Base-by-base conservation (phyloP, 37 sponge, comb jelly and placozoan species). In the Axinella damicornis region DNA sequence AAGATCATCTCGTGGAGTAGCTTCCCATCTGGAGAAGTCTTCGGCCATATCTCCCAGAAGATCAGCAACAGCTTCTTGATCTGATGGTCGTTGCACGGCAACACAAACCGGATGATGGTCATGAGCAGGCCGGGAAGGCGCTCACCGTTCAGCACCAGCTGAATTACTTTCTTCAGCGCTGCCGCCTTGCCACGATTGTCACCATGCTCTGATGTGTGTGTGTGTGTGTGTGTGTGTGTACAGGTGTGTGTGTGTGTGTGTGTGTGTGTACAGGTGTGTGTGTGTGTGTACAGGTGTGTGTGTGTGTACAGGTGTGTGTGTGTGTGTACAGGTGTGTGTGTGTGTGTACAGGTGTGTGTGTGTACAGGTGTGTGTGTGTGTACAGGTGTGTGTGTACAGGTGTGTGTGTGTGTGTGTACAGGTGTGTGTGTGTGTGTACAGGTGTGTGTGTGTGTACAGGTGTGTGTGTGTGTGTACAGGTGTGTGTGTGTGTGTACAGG, bases 1-100 rank as follows among this genome's bases (percentile, higher is more conserved):
- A 99, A 89, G 19, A 99, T 99, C 99, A 99, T 99, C 79, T 99
- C 99, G 76, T 95, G 98, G 13, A 97, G 87, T 53, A 99, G 93
- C 40, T 99, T 99, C 13, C 99, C 99, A 83, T 97, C 96, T 36
- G 92, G 72, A 32, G 92, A 82, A 0, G 98, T 91, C 84, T 99
- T 99, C 28, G 99, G 99, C 69, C 97, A 94, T 57, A 99, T 93
- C 84, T 99, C 99, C 95, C 95, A 99, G 71, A 94, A 95, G 16
- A 99, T 81, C 34, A 97, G 90, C 19, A 99, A 86, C 74, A 99
- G 87, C 63, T 99, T 99, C 92, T 99, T 99, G 71, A 99, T 83
- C 17, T 89, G 87, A 76, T 99, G 99, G 78, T 99, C 94, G 77
- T 89, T 93, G 32, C 77, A 85, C 11, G 96, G 99, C 81, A 99